Base-by-base conservation (phyloP, 2,888 invertebrate species). In the Neoaliturus tenellus region DNA sequence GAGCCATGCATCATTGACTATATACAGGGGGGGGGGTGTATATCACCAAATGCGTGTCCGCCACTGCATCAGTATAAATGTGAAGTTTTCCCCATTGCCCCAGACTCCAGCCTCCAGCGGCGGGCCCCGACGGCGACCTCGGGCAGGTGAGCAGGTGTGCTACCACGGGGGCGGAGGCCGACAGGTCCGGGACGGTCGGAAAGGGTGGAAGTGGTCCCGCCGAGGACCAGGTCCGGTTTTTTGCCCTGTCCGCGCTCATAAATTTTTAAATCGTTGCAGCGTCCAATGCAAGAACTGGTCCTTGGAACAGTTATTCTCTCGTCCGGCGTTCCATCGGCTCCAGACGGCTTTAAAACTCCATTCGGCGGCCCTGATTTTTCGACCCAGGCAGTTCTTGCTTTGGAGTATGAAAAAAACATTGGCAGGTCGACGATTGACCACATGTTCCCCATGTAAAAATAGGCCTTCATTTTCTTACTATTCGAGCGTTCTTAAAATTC, bases 191-290 rank as follows among this genome's bases (percentile, higher is more conserved):
- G 67, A 31, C 67, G 35, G 33, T 28, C n/a, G n/a, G n/a, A 39
- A 39, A 71, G 71, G 71, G 71, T 41, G 71, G 71, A 71, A 71
- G 71, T 14, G 20, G 71, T 71, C 39, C 71, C 20, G 71, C 6
- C 69, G 14, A 33, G 62, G 31, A 48, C 48, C 48, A 17, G 62
- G 31, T 62, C 71, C 71, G 41, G 71, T 71, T 71, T 71, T 67
- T 71, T 67, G 67, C 71, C 71, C 71, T 67, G 23, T 17, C 20
- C 20, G 39, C 20, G 39, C 71, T 71, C 71, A 41, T 71, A 71
- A 71, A 71, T 71, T 41, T 71, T 33, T 71, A 39, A n/a, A 71
- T 71, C 23, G 71, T 12, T 71, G 71, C 71, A 71, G 67, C 33
- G 17, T 35, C 25, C 39, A 62, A 2, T 39, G 71, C 71, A 71